phyloP scores from a whole-genome alignment of 1,140 invertebrate genomes.

The Drosophila pallidifrons region DNA sequence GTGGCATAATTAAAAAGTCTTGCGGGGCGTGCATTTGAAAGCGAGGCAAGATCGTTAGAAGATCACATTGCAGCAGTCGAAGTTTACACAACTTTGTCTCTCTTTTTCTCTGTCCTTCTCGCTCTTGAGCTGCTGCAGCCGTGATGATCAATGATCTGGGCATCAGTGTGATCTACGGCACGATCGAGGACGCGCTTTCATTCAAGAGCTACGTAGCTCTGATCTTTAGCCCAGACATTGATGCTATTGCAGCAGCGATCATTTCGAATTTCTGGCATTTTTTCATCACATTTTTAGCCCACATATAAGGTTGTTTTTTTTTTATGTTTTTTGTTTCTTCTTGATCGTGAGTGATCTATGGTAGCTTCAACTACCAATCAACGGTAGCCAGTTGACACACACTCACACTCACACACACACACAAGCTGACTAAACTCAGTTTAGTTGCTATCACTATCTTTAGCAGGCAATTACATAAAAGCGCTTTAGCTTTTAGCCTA shows the following conservation, averaged over 20 bases:
- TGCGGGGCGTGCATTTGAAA: slow-evolving; percentile 42
- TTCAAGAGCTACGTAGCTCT: slow-evolving; percentile 1
- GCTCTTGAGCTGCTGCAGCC: slow-evolving; percentile 4
- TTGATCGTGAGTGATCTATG: slow-evolving; percentile 36
- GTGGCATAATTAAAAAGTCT: slow-evolving; percentile 65
- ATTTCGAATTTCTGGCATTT: slow-evolving; percentile 9
- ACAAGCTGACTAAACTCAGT: slow-evolving; percentile 1
- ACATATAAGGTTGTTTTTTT: neutral
- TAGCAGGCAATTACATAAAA: slow-evolving; percentile 76
- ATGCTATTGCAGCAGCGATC: slow-evolving; percentile 10
- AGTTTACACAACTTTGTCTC: neutral
- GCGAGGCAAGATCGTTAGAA: slow-evolving; percentile 43
- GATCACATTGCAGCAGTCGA: slow-evolving; percentile 28
- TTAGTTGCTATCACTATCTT: slow-evolving; percentile 54
- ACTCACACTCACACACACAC: slow-evolving; percentile 21
- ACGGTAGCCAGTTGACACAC: slow-evolving; percentile 31
- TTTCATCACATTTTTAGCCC: slow-evolving; percentile 8
- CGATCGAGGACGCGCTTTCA: slow-evolving; percentile 46
- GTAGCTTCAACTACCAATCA: slow-evolving; percentile 18
- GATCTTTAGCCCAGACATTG: slow-evolving; percentile 37
- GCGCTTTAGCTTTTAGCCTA: slow-evolving; percentile 70
- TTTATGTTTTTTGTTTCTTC: too few relatives aligned
- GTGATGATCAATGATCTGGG: slow-evolving; percentile 12
- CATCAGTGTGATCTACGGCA: slow-evolving; percentile 43
- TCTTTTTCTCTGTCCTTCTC: neutral